Percentiles rank a stretch among this genome's conserved stretches.
phyloP scores from a whole-genome alignment of 2,113 vertebrate species.

The Elephantulus edwardii region DNA sequence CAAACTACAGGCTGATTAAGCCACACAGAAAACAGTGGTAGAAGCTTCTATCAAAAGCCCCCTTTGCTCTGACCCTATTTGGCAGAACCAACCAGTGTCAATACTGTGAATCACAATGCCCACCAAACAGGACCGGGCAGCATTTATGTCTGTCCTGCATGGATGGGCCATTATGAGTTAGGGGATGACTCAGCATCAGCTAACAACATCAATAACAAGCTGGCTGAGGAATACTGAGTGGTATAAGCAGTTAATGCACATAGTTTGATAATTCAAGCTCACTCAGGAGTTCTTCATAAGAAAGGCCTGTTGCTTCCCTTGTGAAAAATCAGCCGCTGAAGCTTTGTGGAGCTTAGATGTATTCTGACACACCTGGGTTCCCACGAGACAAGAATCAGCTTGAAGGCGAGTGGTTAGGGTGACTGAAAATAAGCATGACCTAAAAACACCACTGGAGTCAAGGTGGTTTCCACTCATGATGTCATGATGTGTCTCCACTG shows the following conservation, averaged over 20 bases:
- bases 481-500: too few species aligned
- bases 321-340: neutral
- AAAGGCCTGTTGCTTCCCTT: neutral
- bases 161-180: neutral
- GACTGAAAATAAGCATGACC: neutral
- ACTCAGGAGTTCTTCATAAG: neutral
- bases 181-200: neutral
- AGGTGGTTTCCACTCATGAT: too few species aligned
- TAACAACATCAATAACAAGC: neutral
- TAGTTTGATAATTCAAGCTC: neutral
- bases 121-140: neutral
- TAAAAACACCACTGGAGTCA: too few species aligned
- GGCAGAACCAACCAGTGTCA: neutral
- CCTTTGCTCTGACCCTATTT: neutral
- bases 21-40: neutral
- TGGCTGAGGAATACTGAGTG: neutral
- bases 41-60: neutral
- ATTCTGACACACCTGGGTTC: neutral
- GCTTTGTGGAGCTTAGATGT: neutral
- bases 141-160: neutral
- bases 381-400: neutral
- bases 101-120: neutral
- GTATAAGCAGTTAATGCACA: neutral
- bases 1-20: conserved; percentile 16
- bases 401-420: neutral